These are phyloP conservation scores for Orthonevra nobilis DNA, from an alignment of 2,888 invertebrate genomes.

Conservation along the genomic window DNA sequence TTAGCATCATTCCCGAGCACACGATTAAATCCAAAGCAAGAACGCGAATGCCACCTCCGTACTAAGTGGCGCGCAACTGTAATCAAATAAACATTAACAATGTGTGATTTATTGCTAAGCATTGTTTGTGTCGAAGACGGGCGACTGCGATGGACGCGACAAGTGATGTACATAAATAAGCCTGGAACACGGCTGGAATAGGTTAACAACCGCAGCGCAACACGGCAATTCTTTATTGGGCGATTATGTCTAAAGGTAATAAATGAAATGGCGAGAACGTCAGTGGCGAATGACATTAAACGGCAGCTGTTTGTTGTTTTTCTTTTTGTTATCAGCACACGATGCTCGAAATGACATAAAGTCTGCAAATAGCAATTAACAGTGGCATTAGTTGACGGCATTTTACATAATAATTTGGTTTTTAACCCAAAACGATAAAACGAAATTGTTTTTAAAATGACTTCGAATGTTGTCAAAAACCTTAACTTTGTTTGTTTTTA, in stretches of 20 bases:
- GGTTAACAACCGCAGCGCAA: conserved; percentile 12
- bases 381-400: conserved; percentile 10
- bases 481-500: neutral
- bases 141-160: neutral
- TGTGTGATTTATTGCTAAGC: conserved; percentile 33
- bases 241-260: conserved; percentile 39
- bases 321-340: conserved; percentile 4
- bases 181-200: conserved; percentile 11
- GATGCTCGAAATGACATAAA: conserved; percentile 4
- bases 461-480: neutral
- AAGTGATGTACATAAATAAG: conserved; percentile 11
- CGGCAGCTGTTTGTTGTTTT: neutral
- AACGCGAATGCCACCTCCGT: neutral
- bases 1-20: conserved; percentile 14
- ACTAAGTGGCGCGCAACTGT: conserved; percentile 32
- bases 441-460: neutral
- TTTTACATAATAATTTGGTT: conserved; percentile 3
- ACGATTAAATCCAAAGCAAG: conserved; percentile 1
- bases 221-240: conserved; percentile 32
- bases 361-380: conserved; percentile 13
- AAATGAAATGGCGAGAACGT: conserved; percentile 21
- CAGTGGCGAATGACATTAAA: conserved; percentile 19
- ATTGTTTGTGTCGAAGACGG: conserved; percentile 6
- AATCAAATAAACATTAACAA: conserved; percentile 51
- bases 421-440: neutral